Evolutionary conservation across 2,888 invertebrate species (phyloP).

Genomic region (Apamea epomidion): DNA sequence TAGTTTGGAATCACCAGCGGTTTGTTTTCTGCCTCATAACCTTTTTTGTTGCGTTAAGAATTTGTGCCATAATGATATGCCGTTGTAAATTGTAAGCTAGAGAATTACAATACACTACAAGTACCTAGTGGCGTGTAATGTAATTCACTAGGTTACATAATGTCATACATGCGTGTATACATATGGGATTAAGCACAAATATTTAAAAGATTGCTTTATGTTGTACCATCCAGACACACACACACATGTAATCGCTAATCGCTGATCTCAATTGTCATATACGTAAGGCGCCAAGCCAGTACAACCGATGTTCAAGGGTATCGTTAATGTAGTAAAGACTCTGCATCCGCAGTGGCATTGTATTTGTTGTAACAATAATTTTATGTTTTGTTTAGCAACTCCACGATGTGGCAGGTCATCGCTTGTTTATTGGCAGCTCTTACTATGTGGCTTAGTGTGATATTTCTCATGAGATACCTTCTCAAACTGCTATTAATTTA

Average conservation of each 20-base stretch:
- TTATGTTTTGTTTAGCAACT: constrained; percentile 86
- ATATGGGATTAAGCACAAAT: not conserved
- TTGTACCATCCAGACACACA: not conserved
- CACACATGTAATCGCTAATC: not conserved
- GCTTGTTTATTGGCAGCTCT: constrained; percentile 94
- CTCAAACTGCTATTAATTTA: constrained; percentile 97
- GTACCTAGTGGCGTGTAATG: constrained; percentile 9
- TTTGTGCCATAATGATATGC: constrained; percentile 9
- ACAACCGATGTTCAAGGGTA: constrained; percentile 15
- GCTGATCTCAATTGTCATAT: constrained; percentile 11
- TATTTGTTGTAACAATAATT: constrained; percentile 36
- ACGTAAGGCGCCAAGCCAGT: not conserved
- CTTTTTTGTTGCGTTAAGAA: not conserved
- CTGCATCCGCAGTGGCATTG: constrained; percentile 6
- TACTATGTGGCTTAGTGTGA: constrained; percentile 96
- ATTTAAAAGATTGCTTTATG: not conserved
- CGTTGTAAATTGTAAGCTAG: not conserved
- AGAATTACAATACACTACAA: not conserved
- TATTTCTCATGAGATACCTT: constrained; percentile 96
- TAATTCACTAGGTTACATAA: not conserved
- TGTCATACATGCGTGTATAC: not conserved
- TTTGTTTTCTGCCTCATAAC: not conserved
- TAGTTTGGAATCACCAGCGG: not conserved
- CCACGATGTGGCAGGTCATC: constrained; percentile 93
- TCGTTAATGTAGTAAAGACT: not conserved